Conservation (phyloP, 2,797 vertebrate species). For the Anomalospiza imberbis region DNA sequence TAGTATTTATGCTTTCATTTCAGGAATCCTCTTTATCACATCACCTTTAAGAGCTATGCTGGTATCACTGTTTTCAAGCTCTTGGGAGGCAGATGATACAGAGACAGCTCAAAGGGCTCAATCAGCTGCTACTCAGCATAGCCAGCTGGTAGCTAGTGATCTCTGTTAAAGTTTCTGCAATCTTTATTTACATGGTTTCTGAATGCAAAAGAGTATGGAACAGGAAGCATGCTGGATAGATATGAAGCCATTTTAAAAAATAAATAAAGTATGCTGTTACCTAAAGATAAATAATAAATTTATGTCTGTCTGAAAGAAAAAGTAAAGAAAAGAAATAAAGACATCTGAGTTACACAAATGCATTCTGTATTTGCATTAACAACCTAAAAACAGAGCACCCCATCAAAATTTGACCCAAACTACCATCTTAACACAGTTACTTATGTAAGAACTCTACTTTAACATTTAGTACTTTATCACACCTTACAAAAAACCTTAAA, state of each 20-base stretch:
- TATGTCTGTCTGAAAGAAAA: neutral
- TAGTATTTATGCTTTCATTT: slow-evolving; percentile 26
- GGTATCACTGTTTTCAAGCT: neutral
- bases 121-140: neutral
- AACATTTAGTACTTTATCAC: neutral
- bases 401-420: neutral
- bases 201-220: neutral
- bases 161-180: neutral
- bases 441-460: neutral
- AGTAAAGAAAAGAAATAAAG: neutral
- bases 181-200: neutral
- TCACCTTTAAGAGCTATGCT: neutral
- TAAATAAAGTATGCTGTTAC: neutral
- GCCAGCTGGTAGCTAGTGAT: neutral
- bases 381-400: neutral
- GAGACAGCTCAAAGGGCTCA: neutral
- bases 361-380: neutral
- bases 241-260: neutral
- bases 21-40: slow-evolving; percentile 15
- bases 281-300: neutral
- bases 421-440: neutral
- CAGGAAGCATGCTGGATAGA: neutral
- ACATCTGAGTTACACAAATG: neutral
- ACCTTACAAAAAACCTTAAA: neutral
- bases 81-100: neutral